Evolutionary conservation across 2,888 invertebrate species (phyloP), one percentile per base, ranked within the genome.

Genomic region (Drosophila diplacantha): DNA sequence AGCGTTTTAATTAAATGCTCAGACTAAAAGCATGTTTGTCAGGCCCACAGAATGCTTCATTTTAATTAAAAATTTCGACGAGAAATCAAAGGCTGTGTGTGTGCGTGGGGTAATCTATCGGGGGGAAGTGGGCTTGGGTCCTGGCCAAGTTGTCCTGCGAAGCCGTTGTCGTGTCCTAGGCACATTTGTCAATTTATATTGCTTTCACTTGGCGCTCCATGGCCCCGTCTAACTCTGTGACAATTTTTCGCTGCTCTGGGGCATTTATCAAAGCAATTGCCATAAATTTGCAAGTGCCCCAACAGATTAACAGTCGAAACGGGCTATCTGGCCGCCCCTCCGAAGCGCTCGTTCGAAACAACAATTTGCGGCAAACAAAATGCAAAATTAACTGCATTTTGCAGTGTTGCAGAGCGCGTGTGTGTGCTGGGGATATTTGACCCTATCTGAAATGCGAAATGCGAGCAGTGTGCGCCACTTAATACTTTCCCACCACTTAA

Each of bases 281-380:
- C 59, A 80, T 77, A 80, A 76, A 80, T 78, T 77, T 70, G 46
- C 65, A 64, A 76, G 64, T 58, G 61, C 72, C 77, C 80, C 82
- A 74, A 54, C 74, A 72, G 80, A 75, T 79, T 73, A 66, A 62
- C 68, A 66, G 64, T 65, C 72, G 53, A 77, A 79, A 68, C 66
- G 58, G 62, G 51, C 57, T 53, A 50, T 52, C 37, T 12, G 12
- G 8, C 29, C 41, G 32, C 60, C 51, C 16, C 29, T 14, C 14
- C n/a, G 20, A 34, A n/a, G 5, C 38, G 22, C 20, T 34, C 44
- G 50, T 12, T 66, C 26, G 38, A 41, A 43, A 52, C 43, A 58
- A 39, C 64, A 65, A 57, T 65, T 69, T 66, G 71, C 65, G 81
- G 80, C 74, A 63, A 60, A 61, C 67, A 66, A 70, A 77, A 73